phyloP scores from a whole-genome alignment of 2,888 invertebrate species.

The Torymus texanus region DNA sequence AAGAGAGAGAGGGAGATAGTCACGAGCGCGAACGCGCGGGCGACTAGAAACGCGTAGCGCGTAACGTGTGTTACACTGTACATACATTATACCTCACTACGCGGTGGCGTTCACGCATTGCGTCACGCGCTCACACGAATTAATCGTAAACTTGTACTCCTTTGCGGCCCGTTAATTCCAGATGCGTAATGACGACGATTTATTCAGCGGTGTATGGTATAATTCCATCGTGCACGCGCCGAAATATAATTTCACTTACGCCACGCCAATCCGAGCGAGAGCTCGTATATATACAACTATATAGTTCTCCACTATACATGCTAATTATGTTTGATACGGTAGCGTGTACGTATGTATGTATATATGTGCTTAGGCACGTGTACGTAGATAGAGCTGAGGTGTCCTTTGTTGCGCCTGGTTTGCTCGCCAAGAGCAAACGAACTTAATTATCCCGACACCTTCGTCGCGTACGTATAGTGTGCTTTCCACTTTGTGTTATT shows the following conservation, averaged over 20 bases:
- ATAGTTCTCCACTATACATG: slow-evolving; percentile 16
- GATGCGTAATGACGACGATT: slow-evolving; percentile 18
- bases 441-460: not conserved
- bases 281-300: not conserved
- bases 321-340: slow-evolving; percentile 36
- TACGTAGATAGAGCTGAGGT: not conserved
- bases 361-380: not conserved
- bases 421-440: not conserved
- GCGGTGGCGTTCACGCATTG: not conserved
- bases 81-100: not conserved
- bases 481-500: slow-evolving; percentile 2
- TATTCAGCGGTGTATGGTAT: slow-evolving; percentile 30
- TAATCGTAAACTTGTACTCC: slow-evolving; percentile 43
- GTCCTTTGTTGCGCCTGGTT: slow-evolving; percentile 13
- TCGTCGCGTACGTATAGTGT: not conserved
- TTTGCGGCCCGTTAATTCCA: slow-evolving; percentile 33
- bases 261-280: slow-evolving; percentile 8
- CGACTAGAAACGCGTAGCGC: not conserved
- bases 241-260: slow-evolving; percentile 36
- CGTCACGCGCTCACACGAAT: slow-evolving; percentile 29
- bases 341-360: no score
- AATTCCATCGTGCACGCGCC: slow-evolving; percentile 3
- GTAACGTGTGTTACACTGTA: slow-evolving; percentile 4
- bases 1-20: no score
- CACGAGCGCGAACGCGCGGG: not conserved